phyloP scores from a whole-genome alignment of 1,140 invertebrate genomes.

The Geopemphigus sp. region DNA sequence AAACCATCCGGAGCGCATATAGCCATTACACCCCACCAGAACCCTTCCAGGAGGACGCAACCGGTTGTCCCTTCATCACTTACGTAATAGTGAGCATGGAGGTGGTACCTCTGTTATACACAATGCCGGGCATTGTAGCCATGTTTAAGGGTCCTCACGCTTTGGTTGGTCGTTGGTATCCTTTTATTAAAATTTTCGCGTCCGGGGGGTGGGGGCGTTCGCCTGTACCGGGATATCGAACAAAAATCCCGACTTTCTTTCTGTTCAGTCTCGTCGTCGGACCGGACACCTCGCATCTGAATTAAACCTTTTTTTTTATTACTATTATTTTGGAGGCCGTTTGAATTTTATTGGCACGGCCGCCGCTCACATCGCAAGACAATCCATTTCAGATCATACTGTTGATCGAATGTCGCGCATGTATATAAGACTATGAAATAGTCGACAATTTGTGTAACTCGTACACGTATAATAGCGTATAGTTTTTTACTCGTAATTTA shows the following conservation, averaged over 20 bases:
- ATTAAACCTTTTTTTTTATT: background rate
- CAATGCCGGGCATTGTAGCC: background rate
- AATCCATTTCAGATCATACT: too few species aligned
- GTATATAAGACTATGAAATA: background rate
- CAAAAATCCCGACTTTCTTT: background rate
- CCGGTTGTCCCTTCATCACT: too few species aligned
- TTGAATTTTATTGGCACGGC: constrained; percentile 27
- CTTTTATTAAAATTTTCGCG: background rate
- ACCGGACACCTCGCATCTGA: background rate
- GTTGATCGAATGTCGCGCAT: background rate
- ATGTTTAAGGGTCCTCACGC: background rate
- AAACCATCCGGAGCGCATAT: too few species aligned
- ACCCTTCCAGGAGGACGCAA: too few species aligned
- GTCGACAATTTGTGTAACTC: background rate
- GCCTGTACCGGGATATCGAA: background rate
- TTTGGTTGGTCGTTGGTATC: background rate
- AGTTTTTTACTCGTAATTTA: too few species aligned
- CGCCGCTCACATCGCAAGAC: background rate
- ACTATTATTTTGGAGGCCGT: background rate
- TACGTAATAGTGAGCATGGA: background rate
- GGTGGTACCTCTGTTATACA: background rate
- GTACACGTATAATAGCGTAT: background rate
- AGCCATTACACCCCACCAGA: too few species aligned
- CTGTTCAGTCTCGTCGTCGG: constrained; percentile 6
- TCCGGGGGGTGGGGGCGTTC: background rate